Percentiles rank a stretch among this genome's conserved stretches.
Conservation (phyloP, 1,140 invertebrate species). For the Phortica variegata region DNA sequence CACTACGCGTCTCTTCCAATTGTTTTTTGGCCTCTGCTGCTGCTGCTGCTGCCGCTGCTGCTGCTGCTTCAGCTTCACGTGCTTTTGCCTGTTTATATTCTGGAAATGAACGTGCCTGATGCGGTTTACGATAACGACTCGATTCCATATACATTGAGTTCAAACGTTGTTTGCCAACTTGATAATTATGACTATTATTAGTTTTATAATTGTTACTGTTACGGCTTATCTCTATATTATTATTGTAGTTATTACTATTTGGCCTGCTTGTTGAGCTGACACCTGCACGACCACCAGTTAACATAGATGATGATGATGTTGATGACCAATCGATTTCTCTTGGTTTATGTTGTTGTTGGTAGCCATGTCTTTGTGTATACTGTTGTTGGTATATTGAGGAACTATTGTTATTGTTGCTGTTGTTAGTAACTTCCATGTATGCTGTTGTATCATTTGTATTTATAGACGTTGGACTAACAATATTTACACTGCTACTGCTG, state of each 20-base stretch:
- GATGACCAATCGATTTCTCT: too few relatives aligned
- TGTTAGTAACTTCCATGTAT: not conserved
- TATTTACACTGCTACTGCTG: too few relatives aligned
- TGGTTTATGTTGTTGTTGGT: too few relatives aligned
- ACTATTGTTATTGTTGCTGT: not conserved
- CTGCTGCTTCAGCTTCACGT: constrained; percentile 15
- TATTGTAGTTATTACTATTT: not conserved
- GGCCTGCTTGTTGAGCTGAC: not conserved
- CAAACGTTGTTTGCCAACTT: not conserved
- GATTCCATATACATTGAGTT: not conserved
- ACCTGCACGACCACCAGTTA: not conserved
- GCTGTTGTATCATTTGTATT: too few relatives aligned
- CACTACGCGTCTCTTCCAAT: too few relatives aligned
- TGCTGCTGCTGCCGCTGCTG: constrained; percentile 1
- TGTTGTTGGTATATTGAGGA: not conserved
- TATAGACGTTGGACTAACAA: constrained; percentile 5
- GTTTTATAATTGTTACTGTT: not conserved
- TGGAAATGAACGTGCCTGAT: constrained; percentile 23
- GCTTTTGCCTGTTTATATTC: constrained; percentile 36
- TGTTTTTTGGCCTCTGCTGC: not conserved
- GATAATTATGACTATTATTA: not conserved
- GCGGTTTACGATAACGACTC: not conserved
- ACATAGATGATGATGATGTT: not conserved
- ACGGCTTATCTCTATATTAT: not conserved
- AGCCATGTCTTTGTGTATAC: too few relatives aligned